Evolutionary conservation across 2,113 vertebrate species (phyloP).

Genomic region (Ceyx margarethae): DNA sequence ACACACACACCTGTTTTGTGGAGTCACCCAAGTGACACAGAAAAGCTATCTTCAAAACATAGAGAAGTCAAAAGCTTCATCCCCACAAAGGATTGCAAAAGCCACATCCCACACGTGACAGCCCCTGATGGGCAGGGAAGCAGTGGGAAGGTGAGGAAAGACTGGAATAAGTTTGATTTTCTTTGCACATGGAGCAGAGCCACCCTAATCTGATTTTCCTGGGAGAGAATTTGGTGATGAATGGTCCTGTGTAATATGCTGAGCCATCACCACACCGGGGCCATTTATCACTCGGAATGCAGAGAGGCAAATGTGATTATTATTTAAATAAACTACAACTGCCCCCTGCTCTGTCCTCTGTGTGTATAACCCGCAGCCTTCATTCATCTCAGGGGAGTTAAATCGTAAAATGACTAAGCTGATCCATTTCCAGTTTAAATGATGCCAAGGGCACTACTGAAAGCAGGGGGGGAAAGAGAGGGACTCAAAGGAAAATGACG

Average conservation of each 20-base stretch:
- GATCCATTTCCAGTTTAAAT: conserved; percentile 29
- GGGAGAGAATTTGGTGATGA: conserved; percentile 62
- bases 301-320: conserved; percentile 62
- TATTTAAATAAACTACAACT: conserved; percentile 68
- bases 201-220: conserved; percentile 60
- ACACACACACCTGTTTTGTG: not conserved
- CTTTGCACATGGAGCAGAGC: conserved; percentile 44
- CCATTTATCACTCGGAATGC: conserved; percentile 71
- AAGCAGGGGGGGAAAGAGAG: not conserved
- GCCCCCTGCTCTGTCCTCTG: conserved; percentile 9
- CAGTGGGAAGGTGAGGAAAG: not conserved
- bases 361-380: conserved; percentile 7
- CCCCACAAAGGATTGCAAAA: not conserved
- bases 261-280: conserved; percentile 52
- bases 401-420: conserved; percentile 24
- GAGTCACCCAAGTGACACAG: not conserved
- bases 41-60: not conserved
- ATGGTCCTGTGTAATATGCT: conserved; percentile 68
- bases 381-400: conserved; percentile 25
- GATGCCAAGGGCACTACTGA: not conserved
- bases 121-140: not conserved
- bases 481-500: not conserved
- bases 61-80: not conserved
- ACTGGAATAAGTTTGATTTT: not conserved
- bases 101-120: not conserved